A percentile compares a stretch with the other conserved stretches of the same genome.
These are phyloP conservation scores for Harpagifer antarcticus DNA, from an alignment of 2,797 vertebrate genomes.

Conservation along the genomic window DNA sequence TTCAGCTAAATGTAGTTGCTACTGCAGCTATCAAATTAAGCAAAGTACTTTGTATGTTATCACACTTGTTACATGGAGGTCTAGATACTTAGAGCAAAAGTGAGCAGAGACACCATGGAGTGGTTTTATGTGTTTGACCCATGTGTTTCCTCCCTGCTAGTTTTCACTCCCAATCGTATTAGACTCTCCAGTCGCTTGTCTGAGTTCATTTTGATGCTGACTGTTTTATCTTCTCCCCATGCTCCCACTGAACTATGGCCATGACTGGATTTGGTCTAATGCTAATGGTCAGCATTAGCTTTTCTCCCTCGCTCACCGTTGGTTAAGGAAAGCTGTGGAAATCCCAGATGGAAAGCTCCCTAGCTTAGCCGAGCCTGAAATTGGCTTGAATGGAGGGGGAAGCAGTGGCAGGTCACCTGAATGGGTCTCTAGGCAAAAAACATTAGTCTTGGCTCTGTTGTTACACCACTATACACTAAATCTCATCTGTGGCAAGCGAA, in stretches of 20 bases:
- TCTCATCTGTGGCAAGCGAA: slow-evolving; percentile 64
- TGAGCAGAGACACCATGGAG: neutral
- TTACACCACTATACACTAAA: slow-evolving; percentile 50
- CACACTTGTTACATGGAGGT: slow-evolving; percentile 3
- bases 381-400: slow-evolving; percentile 76
- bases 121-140: neutral
- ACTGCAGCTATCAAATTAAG: slow-evolving; percentile 9
- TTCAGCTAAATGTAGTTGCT: neutral
- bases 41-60: neutral
- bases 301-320: slow-evolving; percentile 32
- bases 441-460: slow-evolving; percentile 73
- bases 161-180: slow-evolving; percentile 11
- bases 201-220: slow-evolving; percentile 10
- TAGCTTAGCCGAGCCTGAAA: slow-evolving; percentile 80
- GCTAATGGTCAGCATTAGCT: slow-evolving; percentile 49
- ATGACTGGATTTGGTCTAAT: slow-evolving; percentile 35
- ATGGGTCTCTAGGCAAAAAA: slow-evolving; percentile 76
- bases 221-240: slow-evolving; percentile 12
- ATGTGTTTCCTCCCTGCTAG: neutral
- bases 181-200: slow-evolving; percentile 18
- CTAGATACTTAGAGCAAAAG: neutral
- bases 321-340: slow-evolving; percentile 62
- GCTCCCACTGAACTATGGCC: slow-evolving; percentile 25
- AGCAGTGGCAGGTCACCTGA: slow-evolving; percentile 71
- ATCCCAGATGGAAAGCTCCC: slow-evolving; percentile 57